A percentile compares a stretch with the other conserved stretches of the same genome.
phyloP scores from a whole-genome alignment of 2,113 vertebrate species.

The Mandrillus leucophaeus region DNA sequence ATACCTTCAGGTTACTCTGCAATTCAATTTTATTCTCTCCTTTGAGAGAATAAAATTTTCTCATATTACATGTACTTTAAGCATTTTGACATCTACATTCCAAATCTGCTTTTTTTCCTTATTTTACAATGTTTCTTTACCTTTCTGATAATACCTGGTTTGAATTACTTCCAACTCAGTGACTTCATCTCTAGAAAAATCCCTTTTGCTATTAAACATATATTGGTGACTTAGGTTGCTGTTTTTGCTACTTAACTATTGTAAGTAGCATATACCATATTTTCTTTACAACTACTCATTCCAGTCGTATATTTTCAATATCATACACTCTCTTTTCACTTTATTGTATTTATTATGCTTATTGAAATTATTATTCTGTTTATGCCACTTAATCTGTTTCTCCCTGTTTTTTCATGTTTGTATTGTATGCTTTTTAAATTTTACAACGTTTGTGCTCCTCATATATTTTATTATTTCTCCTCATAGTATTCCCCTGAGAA shows the following conservation, averaged over 20 bases:
- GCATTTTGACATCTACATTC: not conserved
- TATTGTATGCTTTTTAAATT: not conserved
- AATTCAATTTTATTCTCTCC: not conserved
- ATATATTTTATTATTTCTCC: not conserved
- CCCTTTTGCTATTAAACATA: not conserved
- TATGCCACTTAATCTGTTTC: not conserved
- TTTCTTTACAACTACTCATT: not conserved
- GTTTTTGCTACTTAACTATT: not conserved
- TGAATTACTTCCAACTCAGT: not conserved
- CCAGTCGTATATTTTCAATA: not conserved
- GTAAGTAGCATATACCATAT: not conserved
- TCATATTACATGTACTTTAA: not conserved
- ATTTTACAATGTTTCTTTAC: not conserved
- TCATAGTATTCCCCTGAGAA: not conserved
- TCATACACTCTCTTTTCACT: not conserved
- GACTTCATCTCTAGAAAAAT: not conserved
- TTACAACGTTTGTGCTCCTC: not conserved
- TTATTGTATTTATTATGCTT: not conserved
- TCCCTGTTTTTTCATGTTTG: not conserved
- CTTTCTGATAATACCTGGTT: not conserved
- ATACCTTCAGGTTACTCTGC: not conserved
- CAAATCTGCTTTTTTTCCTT: not conserved
- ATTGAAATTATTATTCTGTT: not conserved
- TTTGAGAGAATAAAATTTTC: not conserved
- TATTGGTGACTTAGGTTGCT: not conserved